Percentiles rank a stretch among this genome's conserved stretches.
Evolutionary conservation across 1,140 invertebrate genomes (phyloP).

Genomic region (Metopolophium dirhodum): DNA sequence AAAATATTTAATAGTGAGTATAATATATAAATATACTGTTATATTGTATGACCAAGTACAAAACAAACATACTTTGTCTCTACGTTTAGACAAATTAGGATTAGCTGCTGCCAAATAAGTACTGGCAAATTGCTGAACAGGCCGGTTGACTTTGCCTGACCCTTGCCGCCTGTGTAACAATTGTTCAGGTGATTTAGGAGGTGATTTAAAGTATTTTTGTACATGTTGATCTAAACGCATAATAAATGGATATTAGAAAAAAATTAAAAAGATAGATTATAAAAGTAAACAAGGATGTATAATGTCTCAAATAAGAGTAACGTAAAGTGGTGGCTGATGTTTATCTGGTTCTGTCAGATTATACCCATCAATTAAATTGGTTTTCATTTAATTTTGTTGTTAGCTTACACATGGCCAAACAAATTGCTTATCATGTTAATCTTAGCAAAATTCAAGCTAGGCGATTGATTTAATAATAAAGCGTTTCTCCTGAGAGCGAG

Average conservation of each 20-base stretch:
- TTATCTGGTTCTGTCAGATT: background rate
- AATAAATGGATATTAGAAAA: slow-evolving; percentile 4
- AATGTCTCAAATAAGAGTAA: background rate
- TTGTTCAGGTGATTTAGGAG: slow-evolving; percentile 53
- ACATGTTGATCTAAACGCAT: slow-evolving; percentile 49
- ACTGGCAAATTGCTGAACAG: slow-evolving; percentile 38
- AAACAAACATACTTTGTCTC: slow-evolving; percentile 44
- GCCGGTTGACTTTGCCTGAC: slow-evolving; percentile 44
- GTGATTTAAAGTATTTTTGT: slow-evolving; percentile 55
- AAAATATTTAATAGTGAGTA: background rate
- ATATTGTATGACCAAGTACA: background rate
- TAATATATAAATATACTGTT: background rate
- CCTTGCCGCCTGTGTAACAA: slow-evolving; percentile 42
- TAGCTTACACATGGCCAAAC: too few species aligned
- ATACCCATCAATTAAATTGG: background rate
- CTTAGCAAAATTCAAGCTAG: too few species aligned
- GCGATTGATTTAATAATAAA: too few species aligned
- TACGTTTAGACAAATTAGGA: slow-evolving; percentile 50
- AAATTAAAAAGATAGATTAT: background rate
- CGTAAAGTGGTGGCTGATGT: background rate
- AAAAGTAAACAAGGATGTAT: background rate
- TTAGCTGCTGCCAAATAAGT: slow-evolving; percentile 42
- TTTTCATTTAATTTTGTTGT: background rate
- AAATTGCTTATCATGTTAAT: too few species aligned
- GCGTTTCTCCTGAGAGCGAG: too few species aligned